These are phyloP conservation scores for Oligia latruncula DNA, from an alignment of 2,888 invertebrate genomes.

Conservation along the genomic window DNA sequence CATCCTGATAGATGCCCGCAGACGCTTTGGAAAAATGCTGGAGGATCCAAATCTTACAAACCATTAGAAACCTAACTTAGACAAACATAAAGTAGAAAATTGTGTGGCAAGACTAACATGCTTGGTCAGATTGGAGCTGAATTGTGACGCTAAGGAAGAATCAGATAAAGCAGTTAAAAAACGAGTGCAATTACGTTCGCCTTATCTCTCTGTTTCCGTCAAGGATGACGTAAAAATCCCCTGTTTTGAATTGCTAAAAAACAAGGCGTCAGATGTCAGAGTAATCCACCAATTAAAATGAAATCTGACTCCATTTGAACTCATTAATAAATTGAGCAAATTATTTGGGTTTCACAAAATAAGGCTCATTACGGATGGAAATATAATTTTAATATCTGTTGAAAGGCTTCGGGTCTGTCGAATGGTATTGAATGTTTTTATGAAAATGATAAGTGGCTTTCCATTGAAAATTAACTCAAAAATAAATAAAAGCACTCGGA, in stretches of 20 bases:
- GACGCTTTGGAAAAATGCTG: conserved; percentile 72
- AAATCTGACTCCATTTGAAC: conserved; percentile 72
- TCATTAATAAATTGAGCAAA: conserved; percentile 69
- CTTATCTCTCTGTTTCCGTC: conserved; percentile 81
- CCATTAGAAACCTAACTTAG: conserved; percentile 61
- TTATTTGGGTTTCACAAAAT: conserved; percentile 54
- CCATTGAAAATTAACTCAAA: conserved; percentile 26
- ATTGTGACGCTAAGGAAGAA: conserved; percentile 78
- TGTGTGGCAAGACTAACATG: conserved; percentile 46
- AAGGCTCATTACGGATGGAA: conserved; percentile 49
- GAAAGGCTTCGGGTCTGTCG: conserved; percentile 13
- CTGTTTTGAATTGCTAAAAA: conserved; percentile 80
- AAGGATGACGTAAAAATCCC: conserved; percentile 73
- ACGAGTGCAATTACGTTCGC: conserved; percentile 86
- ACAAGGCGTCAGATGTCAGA: conserved; percentile 78
- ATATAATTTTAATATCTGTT: conserved; percentile 36
- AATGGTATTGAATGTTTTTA: conserved; percentile 25
- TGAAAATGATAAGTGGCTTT: conserved; percentile 31
- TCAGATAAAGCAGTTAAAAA: conserved; percentile 88
- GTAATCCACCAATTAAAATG: conserved; percentile 86
- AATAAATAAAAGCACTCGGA: background rate
- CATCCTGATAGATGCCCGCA: conserved; percentile 86
- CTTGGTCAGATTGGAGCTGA: conserved; percentile 75
- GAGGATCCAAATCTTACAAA: conserved; percentile 30
- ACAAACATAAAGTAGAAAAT: conserved; percentile 63